phyloP scores from a whole-genome alignment of 2,113 vertebrate species.

The Bubo blakistoni region DNA sequence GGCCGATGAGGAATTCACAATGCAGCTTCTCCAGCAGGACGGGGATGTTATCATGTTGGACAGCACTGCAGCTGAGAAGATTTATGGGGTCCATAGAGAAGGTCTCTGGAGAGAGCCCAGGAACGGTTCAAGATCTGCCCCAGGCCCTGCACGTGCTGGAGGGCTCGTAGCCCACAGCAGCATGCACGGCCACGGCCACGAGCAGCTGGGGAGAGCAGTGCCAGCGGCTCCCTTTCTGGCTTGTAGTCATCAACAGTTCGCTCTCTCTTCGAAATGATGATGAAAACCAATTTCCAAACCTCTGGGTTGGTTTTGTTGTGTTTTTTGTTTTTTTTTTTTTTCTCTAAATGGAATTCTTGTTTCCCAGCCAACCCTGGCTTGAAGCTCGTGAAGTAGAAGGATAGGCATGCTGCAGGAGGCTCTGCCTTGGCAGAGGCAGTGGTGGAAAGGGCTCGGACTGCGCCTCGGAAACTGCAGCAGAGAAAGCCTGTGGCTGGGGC shows the following conservation, averaged over 20 bases:
- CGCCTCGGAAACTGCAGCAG: neutral
- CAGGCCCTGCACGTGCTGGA: neutral
- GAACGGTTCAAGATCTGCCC: neutral
- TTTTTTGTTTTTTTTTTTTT: neutral
- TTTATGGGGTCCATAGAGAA: neutral
- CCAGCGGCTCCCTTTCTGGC: neutral
- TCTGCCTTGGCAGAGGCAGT: neutral
- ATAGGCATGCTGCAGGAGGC: neutral
- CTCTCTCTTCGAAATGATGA: neutral
- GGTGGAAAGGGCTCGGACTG: rapidly evolving
- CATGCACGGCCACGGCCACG: rapidly evolving
- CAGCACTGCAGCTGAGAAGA: neutral
- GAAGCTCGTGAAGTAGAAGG: neutral
- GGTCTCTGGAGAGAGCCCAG: neutral
- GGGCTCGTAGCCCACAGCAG: neutral
- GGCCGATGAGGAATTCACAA: neutral
- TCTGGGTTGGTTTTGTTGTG: neutral
- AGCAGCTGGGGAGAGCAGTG: neutral
- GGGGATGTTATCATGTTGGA: neutral
- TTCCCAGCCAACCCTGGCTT: neutral
- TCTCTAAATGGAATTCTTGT: conserved; percentile 24
- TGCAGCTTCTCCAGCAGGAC: neutral
- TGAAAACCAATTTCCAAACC: conserved; percentile 38
- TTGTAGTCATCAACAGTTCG: neutral
- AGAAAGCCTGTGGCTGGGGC: rapidly evolving